Conservation (phyloP, 1,140 invertebrate genomes). For the Pseudomyrmex pallidus region DNA sequence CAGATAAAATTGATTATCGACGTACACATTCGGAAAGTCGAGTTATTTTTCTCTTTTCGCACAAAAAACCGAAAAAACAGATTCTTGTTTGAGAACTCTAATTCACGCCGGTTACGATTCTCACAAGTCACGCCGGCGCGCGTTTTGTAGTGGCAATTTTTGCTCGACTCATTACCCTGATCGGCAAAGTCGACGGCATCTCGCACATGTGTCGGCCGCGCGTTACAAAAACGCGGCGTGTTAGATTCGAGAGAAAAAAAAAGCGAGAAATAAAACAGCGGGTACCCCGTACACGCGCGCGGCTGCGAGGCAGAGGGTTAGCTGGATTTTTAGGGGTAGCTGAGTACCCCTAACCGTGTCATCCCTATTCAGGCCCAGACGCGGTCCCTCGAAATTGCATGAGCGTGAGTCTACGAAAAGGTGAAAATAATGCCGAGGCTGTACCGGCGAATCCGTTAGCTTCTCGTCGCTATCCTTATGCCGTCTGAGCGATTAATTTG, state of each 20-base stretch:
- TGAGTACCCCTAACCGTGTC: constrained; percentile 75
- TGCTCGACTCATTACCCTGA: constrained; percentile 66
- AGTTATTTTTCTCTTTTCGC: background rate
- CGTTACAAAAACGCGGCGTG: constrained; percentile 62
- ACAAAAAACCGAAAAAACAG: constrained; percentile 10
- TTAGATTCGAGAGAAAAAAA: constrained; percentile 60
- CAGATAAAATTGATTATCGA: constrained; percentile 34
- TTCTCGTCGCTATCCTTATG: constrained; percentile 41
- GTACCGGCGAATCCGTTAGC: constrained; percentile 65
- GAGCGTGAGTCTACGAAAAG: constrained; percentile 74
- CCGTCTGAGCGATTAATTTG: constrained; percentile 25
- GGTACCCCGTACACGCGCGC: constrained; percentile 63
- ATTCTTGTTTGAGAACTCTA: constrained; percentile 14
- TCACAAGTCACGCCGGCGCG: constrained; percentile 36
- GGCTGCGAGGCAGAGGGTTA: constrained; percentile 77
- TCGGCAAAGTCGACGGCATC: constrained; percentile 46
- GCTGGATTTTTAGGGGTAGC: constrained; percentile 77
- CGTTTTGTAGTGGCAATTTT: constrained; percentile 67
- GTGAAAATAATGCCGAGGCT: constrained; percentile 63
- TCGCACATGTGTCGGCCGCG: constrained; percentile 63
- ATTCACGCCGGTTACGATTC: constrained; percentile 32
- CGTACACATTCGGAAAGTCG: background rate
- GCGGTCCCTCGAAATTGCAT: constrained; percentile 69
- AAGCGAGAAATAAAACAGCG: constrained; percentile 69
- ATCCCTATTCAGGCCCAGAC: constrained; percentile 65